These are phyloP conservation scores for Centropus unirufus DNA, from an alignment of 2,113 vertebrate genomes.

Conservation along the genomic window DNA sequence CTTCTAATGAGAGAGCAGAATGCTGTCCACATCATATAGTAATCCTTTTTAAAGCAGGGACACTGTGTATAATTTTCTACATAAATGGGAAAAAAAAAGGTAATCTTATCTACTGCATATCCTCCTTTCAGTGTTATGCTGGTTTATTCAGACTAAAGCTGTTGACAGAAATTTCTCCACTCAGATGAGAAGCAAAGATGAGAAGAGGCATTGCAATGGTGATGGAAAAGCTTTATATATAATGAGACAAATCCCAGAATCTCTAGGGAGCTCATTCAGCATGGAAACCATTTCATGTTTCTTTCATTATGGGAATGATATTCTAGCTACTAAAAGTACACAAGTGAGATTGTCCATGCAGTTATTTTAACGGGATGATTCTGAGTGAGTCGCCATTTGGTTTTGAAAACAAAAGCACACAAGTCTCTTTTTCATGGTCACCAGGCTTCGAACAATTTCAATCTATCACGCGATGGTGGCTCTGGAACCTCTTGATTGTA, in stretches of 20 bases:
- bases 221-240: constrained; percentile 76
- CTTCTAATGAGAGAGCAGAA: constrained; percentile 71
- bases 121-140: constrained; percentile 24
- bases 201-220: constrained; percentile 60
- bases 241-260: constrained; percentile 77
- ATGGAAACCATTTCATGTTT: constrained; percentile 72
- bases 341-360: constrained; percentile 58
- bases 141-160: constrained; percentile 68
- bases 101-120: constrained; percentile 70
- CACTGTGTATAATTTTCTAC: constrained; percentile 68
- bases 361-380: constrained; percentile 68
- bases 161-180: constrained; percentile 74
- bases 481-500: constrained; percentile 71
- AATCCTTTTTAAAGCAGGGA: constrained; percentile 71
- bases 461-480: constrained; percentile 53
- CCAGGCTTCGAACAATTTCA: constrained; percentile 56
- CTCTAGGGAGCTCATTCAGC: constrained; percentile 69
- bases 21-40: constrained; percentile 43
- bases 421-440: constrained; percentile 42
- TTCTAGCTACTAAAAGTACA: constrained; percentile 66
- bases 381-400: constrained; percentile 16
- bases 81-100: constrained; percentile 64
- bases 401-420: constrained; percentile 46
- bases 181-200: constrained; percentile 74
- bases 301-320: constrained; percentile 73